These are phyloP conservation scores for Istiophorus platypterus DNA, from an alignment of 2,113 vertebrate genomes.

Conservation along the genomic window DNA sequence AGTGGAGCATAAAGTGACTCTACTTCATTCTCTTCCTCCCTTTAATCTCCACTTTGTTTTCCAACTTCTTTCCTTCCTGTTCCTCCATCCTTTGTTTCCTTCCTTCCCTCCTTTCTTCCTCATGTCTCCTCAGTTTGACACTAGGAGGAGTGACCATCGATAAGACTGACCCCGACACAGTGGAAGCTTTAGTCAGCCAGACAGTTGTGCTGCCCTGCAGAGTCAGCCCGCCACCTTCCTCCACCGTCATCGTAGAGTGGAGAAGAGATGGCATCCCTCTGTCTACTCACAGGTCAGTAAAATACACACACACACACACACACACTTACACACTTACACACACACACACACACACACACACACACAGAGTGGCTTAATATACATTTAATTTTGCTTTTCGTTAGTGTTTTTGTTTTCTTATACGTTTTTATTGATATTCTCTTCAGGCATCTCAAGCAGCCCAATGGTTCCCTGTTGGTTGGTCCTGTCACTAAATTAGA, in stretches of 20 bases:
- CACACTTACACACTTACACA: not conserved
- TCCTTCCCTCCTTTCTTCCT: not conserved
- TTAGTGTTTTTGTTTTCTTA: not conserved
- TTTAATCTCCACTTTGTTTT: not conserved
- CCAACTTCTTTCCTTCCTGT: not conserved
- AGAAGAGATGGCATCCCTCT: slow-evolving; percentile 86
- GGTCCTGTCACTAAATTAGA: slow-evolving; percentile 84
- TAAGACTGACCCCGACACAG: slow-evolving; percentile 83
- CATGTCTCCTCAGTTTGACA: slow-evolving; percentile 71
- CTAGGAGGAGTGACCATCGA: slow-evolving; percentile 85
- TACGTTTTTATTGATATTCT: not conserved
- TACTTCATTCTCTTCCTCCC: not conserved
- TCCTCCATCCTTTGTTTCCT: not conserved
- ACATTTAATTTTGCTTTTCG: not conserved
- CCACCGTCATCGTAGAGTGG: slow-evolving; percentile 86
- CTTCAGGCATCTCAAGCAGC: slow-evolving; percentile 88
- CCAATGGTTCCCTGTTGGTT: slow-evolving; percentile 89
- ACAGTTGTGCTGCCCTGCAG: slow-evolving; percentile 89
- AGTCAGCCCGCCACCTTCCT: slow-evolving; percentile 76
- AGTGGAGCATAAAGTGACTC: slow-evolving; percentile 82
- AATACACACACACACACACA: not conserved
- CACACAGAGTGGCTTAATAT: not conserved
- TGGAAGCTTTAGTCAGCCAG: slow-evolving; percentile 88
- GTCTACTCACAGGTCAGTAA: slow-evolving; percentile 87
- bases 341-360: not conserved